phyloP scores from a whole-genome alignment of 2,888 invertebrate species.

The Ophonus ardosiacus region DNA sequence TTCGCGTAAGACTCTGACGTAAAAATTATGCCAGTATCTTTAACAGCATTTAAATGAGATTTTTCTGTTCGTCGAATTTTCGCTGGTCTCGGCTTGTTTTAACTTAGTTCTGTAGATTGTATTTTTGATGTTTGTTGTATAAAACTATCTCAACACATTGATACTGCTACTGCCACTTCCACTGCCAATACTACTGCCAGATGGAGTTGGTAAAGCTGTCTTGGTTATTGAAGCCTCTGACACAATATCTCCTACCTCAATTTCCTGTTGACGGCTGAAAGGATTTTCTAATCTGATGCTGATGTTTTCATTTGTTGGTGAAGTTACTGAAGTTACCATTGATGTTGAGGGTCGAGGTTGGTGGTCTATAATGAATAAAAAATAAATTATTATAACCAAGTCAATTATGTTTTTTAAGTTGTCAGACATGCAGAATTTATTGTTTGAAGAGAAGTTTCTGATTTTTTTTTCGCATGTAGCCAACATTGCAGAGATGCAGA shows the following conservation, averaged over 20 bases:
- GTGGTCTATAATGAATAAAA: not conserved
- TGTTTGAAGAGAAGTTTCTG: not conserved
- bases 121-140: not conserved
- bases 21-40: constrained; percentile 3
- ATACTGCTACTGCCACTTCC: not conserved
- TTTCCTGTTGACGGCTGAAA: not conserved
- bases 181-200: not conserved
- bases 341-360: not conserved
- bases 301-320: not conserved
- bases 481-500: not conserved
- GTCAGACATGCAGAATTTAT: not conserved
- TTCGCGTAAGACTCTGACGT: not conserved
- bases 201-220: not conserved
- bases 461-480: not conserved
- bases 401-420: not conserved
- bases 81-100: not conserved
- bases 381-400: not conserved
- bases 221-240: not conserved
- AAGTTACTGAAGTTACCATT: not conserved
- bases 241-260: not conserved
- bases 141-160: not conserved
- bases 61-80: not conserved
- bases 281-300: not conserved
- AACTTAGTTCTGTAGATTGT: not conserved
- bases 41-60: not conserved